Percentiles rank a stretch among this genome's conserved stretches.
phyloP scores from a whole-genome alignment of 2,888 invertebrate genomes.

The Drosophila meridionalis region DNA sequence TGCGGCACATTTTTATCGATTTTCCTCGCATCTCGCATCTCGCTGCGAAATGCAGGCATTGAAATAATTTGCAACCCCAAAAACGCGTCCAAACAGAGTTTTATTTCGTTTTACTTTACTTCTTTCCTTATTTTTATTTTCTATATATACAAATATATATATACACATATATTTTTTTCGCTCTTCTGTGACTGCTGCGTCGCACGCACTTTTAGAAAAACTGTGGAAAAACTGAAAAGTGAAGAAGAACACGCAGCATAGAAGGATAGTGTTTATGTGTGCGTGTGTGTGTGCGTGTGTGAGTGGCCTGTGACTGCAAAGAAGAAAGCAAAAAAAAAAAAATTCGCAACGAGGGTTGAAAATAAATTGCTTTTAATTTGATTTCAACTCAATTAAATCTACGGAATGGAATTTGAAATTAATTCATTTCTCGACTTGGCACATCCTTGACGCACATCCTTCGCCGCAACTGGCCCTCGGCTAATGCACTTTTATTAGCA shows the following conservation, averaged over 20 bases:
- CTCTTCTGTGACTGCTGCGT: constrained; percentile 37
- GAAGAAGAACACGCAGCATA: constrained; percentile 28
- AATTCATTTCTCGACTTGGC: constrained; percentile 66
- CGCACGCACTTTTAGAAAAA: constrained; percentile 73
- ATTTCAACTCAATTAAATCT: constrained; percentile 85
- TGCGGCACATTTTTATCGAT: constrained; percentile 74
- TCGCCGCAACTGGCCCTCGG: constrained; percentile 3
- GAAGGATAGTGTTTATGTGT: constrained; percentile 31
- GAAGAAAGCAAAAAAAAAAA: constrained; percentile 58
- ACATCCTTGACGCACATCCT: constrained; percentile 42
- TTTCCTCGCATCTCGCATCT: constrained; percentile 52
- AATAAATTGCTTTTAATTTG: constrained; percentile 85
- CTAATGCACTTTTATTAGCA: constrained; percentile 41
- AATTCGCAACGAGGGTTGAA: constrained; percentile 82
- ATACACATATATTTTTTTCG: neutral
- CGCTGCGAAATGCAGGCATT: constrained; percentile 59
- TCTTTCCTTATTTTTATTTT: constrained; percentile 42
- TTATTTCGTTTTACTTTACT: constrained; percentile 44
- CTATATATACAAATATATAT: neutral
- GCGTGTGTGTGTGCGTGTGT: constrained; percentile 30
- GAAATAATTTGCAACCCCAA: constrained; percentile 72
- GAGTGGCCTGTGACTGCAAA: constrained; percentile 43
- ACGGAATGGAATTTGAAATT: constrained; percentile 85
- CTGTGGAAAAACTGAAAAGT: constrained; percentile 61
- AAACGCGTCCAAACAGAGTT: constrained; percentile 52